These are phyloP conservation scores for Drosophila nigricruria DNA, from an alignment of 2,888 invertebrate species.

Conservation along the genomic window DNA sequence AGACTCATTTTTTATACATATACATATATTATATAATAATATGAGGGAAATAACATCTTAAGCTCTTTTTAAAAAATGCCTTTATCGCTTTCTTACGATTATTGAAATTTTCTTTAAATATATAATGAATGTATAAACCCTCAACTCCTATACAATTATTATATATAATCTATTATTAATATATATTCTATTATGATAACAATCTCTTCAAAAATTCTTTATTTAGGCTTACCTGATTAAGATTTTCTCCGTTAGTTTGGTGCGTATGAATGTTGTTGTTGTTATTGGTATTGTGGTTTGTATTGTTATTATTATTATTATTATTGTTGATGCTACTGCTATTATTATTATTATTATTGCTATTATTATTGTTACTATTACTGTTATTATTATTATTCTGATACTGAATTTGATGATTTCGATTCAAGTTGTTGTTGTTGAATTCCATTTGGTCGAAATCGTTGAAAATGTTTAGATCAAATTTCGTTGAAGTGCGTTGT, in stretches of 20 bases:
- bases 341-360: conserved; percentile 62
- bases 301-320: conserved; percentile 58
- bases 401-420: conserved; percentile 70
- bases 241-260: conserved; percentile 55
- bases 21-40: neutral
- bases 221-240: conserved; percentile 69
- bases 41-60: neutral
- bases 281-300: conserved; percentile 58
- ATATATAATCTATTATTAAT: no score
- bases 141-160: no score
- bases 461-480: conserved; percentile 69
- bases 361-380: conserved; percentile 82
- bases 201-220: neutral
- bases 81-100: neutral
- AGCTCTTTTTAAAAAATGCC: neutral
- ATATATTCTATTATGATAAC: no score
- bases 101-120: neutral
- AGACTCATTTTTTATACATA: no score
- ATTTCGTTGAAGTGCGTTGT: conserved; percentile 66
- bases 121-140: no score
- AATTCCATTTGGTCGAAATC: conserved; percentile 84
- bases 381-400: conserved; percentile 77
- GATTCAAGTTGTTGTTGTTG: conserved; percentile 68
- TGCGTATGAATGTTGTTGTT: conserved; percentile 54
- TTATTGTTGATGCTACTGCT: conserved; percentile 75